phyloP scores from a whole-genome alignment of 2,113 vertebrate genomes.

The Plotosus lineatus region DNA sequence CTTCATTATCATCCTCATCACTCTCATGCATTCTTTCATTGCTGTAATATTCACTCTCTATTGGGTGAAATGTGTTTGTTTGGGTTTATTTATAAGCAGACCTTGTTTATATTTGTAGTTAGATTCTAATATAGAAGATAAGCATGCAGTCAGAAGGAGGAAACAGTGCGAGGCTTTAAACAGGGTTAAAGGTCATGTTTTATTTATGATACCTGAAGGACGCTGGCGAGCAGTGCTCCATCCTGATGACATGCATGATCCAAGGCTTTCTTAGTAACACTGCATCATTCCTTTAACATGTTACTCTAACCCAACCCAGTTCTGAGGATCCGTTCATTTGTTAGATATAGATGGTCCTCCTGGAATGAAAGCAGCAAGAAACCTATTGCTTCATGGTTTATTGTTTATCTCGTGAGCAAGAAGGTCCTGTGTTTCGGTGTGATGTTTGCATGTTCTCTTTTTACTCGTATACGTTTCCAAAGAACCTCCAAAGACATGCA shows the following conservation, averaged over 20 bases:
- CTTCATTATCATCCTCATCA: too few relatives aligned
- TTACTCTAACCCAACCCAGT: too few relatives aligned
- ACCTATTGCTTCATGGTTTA: too few relatives aligned
- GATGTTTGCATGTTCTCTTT: too few relatives aligned
- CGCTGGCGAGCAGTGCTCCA: not conserved
- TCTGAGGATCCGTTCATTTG: too few relatives aligned
- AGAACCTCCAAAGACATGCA: too few relatives aligned
- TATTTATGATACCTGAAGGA: not conserved
- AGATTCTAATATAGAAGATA: not conserved
- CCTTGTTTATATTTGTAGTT: not conserved
- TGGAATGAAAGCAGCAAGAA: not conserved
- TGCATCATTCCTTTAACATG: not conserved
- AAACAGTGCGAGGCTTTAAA: not conserved
- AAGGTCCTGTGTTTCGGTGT: too few relatives aligned
- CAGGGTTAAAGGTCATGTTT: not conserved
- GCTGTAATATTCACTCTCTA: too few relatives aligned
- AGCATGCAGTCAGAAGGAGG: not conserved
- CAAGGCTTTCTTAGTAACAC: not conserved
- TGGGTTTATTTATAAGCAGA: not conserved
- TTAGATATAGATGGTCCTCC: too few relatives aligned
- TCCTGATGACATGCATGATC: not conserved
- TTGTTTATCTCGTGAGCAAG: too few relatives aligned
- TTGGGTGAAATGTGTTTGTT: not conserved
- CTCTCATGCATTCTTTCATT: too few relatives aligned
- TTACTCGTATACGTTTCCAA: too few relatives aligned